phyloP scores from a whole-genome alignment of 2,888 invertebrate species.

The Suillia variegata region DNA sequence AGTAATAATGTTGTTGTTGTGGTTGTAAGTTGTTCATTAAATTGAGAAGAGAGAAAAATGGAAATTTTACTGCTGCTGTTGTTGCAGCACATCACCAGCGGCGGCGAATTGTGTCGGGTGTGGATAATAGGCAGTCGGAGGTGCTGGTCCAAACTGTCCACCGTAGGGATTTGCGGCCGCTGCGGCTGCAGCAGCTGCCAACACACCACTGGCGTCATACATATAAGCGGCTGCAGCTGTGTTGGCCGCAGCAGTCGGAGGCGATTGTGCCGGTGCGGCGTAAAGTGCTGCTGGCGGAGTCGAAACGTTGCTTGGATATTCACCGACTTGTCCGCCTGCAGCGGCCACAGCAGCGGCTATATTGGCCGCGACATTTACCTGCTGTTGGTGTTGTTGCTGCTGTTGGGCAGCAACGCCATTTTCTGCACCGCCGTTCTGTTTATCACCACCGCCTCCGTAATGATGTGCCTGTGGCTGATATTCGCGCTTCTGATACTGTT shows the following conservation, averaged over 20 bases:
- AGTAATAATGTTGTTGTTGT: slow-evolving; percentile 20
- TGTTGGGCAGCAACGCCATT: slow-evolving; percentile 36
- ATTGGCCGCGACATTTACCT: slow-evolving; percentile 41
- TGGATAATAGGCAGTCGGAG: slow-evolving; percentile 47
- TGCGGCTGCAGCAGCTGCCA: slow-evolving; percentile 51
- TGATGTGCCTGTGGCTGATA: slow-evolving; percentile 50
- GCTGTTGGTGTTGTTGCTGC: slow-evolving; percentile 42
- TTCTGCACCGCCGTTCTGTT: slow-evolving; percentile 22
- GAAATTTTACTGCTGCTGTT: slow-evolving; percentile 10
- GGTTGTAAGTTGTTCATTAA: slow-evolving; percentile 16
- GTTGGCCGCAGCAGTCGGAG: slow-evolving; percentile 50
- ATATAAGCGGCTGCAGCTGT: slow-evolving; percentile 48
- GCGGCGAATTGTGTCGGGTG: slow-evolving; percentile 51
- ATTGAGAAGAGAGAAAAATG: slow-evolving; percentile 21
- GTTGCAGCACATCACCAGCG: slow-evolving; percentile 38
- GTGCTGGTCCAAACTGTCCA: slow-evolving; percentile 53
- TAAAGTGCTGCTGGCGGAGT: slow-evolving; percentile 43
- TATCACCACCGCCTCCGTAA: slow-evolving; percentile 35
- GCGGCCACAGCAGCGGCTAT: slow-evolving; percentile 44
- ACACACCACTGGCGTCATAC: slow-evolving; percentile 57
- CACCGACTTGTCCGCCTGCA: slow-evolving; percentile 42
- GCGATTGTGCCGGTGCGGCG: slow-evolving; percentile 55
- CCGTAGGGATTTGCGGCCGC: slow-evolving; percentile 58
- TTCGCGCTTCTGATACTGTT: slow-evolving; percentile 56
- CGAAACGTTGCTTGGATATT: slow-evolving; percentile 48